phyloP scores from a whole-genome alignment of 2,888 invertebrate genomes.

The Achlya flavicornis region DNA sequence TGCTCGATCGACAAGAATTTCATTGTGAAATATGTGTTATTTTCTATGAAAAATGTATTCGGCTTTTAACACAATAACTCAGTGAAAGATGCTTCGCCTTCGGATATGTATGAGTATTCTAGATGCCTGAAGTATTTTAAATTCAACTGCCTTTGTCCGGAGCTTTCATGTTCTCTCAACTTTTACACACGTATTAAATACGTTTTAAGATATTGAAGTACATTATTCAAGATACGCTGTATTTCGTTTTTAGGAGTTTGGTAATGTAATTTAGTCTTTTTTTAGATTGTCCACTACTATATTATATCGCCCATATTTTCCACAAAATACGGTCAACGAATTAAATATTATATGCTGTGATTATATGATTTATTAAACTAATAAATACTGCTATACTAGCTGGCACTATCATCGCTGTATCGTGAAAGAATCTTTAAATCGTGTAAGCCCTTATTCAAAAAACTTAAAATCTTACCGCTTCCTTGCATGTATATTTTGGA shows the following conservation, averaged over 20 bases:
- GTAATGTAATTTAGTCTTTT: neutral
- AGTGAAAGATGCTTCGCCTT: slow-evolving; percentile 38
- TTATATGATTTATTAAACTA: too few species aligned
- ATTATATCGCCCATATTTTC: too few species aligned
- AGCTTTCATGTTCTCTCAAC: neutral
- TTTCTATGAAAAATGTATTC: slow-evolving; percentile 69
- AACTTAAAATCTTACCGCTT: too few species aligned
- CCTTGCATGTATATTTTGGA: too few species aligned
- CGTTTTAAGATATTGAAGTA: neutral
- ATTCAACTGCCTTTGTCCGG: slow-evolving; percentile 19
- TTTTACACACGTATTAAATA: neutral
- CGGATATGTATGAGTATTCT: slow-evolving; percentile 25
- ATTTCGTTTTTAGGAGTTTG: neutral
- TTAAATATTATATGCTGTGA: too few species aligned
- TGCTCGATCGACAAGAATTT: slow-evolving; percentile 72
- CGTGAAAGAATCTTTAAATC: too few species aligned
- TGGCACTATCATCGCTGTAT: too few species aligned
- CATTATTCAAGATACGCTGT: neutral
- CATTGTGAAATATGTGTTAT: slow-evolving; percentile 74
- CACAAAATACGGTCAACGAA: too few species aligned
- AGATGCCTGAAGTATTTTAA: slow-evolving; percentile 20
- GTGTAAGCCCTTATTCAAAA: too few species aligned
- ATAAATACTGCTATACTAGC: too few species aligned
- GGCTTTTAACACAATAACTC: slow-evolving; percentile 63
- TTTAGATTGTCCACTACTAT: neutral